These are phyloP conservation scores for Phaedon cochleariae DNA, from an alignment of 2,888 invertebrate species.

Conservation along the genomic window DNA sequence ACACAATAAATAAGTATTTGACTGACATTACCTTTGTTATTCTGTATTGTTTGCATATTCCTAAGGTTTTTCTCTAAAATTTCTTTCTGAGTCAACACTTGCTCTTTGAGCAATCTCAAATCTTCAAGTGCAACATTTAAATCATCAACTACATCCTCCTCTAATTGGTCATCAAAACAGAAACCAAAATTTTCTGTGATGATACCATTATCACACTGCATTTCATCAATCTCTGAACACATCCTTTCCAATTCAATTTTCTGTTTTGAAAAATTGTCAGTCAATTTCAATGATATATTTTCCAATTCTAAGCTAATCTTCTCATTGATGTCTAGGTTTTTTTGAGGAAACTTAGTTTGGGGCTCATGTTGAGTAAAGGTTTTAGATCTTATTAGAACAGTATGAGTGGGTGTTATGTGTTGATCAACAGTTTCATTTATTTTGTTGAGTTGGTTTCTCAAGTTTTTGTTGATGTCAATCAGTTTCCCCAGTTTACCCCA, in stretches of 20 bases:
- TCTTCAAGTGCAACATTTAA: slow-evolving; percentile 72
- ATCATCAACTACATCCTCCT: slow-evolving; percentile 70
- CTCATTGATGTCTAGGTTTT: slow-evolving; percentile 61
- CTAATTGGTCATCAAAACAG: slow-evolving; percentile 69
- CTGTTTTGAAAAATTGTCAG: slow-evolving; percentile 74
- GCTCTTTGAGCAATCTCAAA: slow-evolving; percentile 69
- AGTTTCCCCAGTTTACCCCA: slow-evolving; percentile 77
- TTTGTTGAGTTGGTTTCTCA: slow-evolving; percentile 65
- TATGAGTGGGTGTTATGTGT: slow-evolving; percentile 56
- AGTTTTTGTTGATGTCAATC: slow-evolving; percentile 67
- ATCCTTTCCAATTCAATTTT: slow-evolving; percentile 75
- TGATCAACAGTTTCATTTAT: slow-evolving; percentile 65
- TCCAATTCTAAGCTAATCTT: slow-evolving; percentile 75
- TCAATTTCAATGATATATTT: slow-evolving; percentile 77
- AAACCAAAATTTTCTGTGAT: slow-evolving; percentile 72
- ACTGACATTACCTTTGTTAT: not conserved
- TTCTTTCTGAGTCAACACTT: slow-evolving; percentile 60
- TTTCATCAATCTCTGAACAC: slow-evolving; percentile 73
- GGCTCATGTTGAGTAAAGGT: slow-evolving; percentile 76
- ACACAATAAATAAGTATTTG: not conserved
- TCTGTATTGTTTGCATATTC: slow-evolving; percentile 38
- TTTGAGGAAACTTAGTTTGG: slow-evolving; percentile 65
- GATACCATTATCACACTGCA: slow-evolving; percentile 67
- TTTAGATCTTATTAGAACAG: slow-evolving; percentile 61
- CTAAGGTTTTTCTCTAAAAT: slow-evolving; percentile 65